Percentiles rank a stretch among this genome's conserved stretches.
These are phyloP conservation scores for Dicycla oo DNA, from an alignment of 2,888 invertebrate species.

Conservation along the genomic window DNA sequence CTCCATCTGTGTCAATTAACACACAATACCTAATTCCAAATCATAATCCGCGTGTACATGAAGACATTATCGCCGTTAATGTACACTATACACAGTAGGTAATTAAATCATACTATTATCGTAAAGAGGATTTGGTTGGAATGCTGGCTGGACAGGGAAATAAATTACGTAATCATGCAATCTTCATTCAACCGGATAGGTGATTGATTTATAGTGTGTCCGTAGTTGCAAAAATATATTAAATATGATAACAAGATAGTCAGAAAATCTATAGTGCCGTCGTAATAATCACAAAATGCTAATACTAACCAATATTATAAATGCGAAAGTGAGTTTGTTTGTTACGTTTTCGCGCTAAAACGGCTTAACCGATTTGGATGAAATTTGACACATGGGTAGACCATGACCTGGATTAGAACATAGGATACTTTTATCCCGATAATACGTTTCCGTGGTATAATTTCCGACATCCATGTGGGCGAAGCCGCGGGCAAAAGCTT, in stretches of 20 bases:
- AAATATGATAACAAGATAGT: not conserved
- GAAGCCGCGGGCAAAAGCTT: too few relatives aligned
- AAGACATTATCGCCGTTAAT: slow-evolving; percentile 43
- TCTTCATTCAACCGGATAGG: not conserved
- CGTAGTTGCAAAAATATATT: slow-evolving; percentile 9
- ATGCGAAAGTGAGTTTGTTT: too few relatives aligned
- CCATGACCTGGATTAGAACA: too few relatives aligned
- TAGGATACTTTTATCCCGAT: too few relatives aligned
- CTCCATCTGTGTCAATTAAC: slow-evolving; percentile 41
- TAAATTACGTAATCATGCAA: slow-evolving; percentile 34
- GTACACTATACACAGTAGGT: slow-evolving; percentile 2
- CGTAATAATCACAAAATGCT: slow-evolving; percentile 1
- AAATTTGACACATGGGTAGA: too few relatives aligned
- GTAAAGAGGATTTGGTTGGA: slow-evolving; percentile 31
- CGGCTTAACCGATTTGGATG: too few relatives aligned
- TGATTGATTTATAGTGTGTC: slow-evolving; percentile 20
- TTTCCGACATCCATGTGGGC: too few relatives aligned
- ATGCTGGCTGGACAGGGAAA: slow-evolving; percentile 22
- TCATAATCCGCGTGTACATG: slow-evolving; percentile 44
- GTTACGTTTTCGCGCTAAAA: too few relatives aligned
- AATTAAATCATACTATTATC: slow-evolving; percentile 5
- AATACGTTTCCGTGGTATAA: too few relatives aligned
- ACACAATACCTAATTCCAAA: slow-evolving; percentile 34
- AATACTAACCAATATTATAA: too few relatives aligned
- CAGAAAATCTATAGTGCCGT: not conserved